Evolutionary conservation across 2,888 invertebrate species (phyloP), one percentile per base, ranked within the genome.

Genomic region (Chrysolina oricalcia): DNA sequence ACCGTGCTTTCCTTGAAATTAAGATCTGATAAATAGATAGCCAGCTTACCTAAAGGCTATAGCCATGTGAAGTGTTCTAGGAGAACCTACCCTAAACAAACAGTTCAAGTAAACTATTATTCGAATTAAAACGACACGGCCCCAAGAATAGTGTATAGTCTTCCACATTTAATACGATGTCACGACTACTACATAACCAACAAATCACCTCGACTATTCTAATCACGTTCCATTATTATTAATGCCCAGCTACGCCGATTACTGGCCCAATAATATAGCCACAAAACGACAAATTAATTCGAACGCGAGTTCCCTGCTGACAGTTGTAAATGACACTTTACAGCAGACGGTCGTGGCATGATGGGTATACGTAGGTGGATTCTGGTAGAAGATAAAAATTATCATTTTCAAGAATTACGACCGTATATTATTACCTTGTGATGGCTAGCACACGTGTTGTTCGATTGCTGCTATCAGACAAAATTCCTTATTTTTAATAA

Each of bases 241-340:
- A 70, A 59, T 53, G 66, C 19, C 59, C 41, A 35, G 56, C 70
- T 65, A 74, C 59, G 62, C 67, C 70, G 69, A 73, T 73, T 69
- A 73, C 73, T 68, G 64, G 67, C 59, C 68, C 62, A 62, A 56
- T 66, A 70, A 74, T 69, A 74, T 59, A 35, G 41, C 48, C 41
- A 74, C 67, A 74, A 74, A 74, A 74, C 74, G 66, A 27, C 74
- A 64, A 50, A 70, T 74, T 74, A 74, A 70, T 67, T 46, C 70
- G 62, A 67, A 48, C 70, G 65, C 43, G 46, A 70, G 74, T 70
- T 70, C 66, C 74, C 74, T 59, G 74, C 70, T 70, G 74, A 74
- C 74, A 74, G 66, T 70, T 66, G 66, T 56, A 74, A 70, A 74
- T 74, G 70, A 74, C 66, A 74, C 65, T 48, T 17, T 27, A n/a